These are phyloP conservation scores for Andricus quercusramuli DNA, from an alignment of 2,888 invertebrate genomes.

Conservation along the genomic window DNA sequence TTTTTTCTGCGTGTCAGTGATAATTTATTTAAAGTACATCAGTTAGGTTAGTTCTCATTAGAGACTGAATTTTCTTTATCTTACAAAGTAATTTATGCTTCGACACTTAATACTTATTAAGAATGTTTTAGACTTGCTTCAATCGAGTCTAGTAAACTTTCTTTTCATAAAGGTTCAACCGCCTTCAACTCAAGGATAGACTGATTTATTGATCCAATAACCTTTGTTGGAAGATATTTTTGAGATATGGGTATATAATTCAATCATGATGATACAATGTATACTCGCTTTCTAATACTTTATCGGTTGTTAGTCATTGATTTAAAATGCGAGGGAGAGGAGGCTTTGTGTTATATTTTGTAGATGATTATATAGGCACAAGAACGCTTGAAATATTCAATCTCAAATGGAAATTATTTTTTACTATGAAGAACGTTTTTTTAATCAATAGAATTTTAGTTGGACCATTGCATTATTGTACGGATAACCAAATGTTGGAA, in stretches of 20 bases:
- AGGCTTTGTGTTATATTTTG: neutral
- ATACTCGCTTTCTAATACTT: neutral
- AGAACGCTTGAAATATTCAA: too few species aligned
- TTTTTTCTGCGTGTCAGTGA: neutral
- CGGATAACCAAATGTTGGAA: too few species aligned
- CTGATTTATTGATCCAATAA: slow-evolving; percentile 32
- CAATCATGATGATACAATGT: slow-evolving; percentile 4
- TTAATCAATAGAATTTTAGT: too few species aligned
- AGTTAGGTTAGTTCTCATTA: neutral
- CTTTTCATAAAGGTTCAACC: slow-evolving; percentile 28
- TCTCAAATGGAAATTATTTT: too few species aligned
- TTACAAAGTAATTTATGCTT: neutral
- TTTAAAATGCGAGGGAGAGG: neutral
- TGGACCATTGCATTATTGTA: too few species aligned
- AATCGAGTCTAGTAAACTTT: slow-evolving; percentile 35
- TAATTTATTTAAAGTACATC: neutral
- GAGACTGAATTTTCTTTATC: neutral
- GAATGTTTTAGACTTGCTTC: slow-evolving; percentile 8
- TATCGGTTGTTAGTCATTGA: neutral
- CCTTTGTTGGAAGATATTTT: slow-evolving; percentile 26
- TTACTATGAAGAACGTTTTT: too few species aligned
- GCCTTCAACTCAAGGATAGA: slow-evolving; percentile 36
- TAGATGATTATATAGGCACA: neutral
- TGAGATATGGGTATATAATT: neutral
- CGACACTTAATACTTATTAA: neutral